These are phyloP conservation scores for Cantharis rustica DNA, from an alignment of 2,888 invertebrate species.

Conservation along the genomic window DNA sequence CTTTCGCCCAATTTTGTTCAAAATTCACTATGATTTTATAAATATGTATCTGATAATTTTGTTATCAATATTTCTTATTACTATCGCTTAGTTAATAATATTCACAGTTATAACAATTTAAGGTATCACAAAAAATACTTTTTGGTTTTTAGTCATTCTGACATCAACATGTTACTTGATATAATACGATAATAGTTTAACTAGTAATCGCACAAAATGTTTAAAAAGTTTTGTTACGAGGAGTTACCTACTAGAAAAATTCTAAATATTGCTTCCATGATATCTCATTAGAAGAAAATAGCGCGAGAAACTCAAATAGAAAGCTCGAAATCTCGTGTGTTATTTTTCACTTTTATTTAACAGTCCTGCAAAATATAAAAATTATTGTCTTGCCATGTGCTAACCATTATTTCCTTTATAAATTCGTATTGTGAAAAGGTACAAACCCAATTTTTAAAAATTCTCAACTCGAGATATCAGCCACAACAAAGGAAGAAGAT, in stretches of 20 bases:
- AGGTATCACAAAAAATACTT: slow-evolving; percentile 55
- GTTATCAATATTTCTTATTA: slow-evolving; percentile 2
- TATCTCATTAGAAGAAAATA: not conserved
- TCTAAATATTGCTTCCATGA: not conserved
- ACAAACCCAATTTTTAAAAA: not conserved
- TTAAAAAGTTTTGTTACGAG: not conserved
- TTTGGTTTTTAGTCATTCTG: slow-evolving; percentile 31
- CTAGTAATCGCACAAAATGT: not conserved
- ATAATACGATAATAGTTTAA: not conserved
- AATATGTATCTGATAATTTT: slow-evolving; percentile 13
- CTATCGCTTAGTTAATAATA: slow-evolving; percentile 15
- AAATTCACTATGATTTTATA: slow-evolving; percentile 14
- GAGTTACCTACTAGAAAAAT: not conserved
- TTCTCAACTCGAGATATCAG: not conserved
- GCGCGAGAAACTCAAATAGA: not conserved
- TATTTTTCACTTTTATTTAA: slow-evolving; percentile 5
- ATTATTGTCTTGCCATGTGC: slow-evolving; percentile 20
- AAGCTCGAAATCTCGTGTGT: slow-evolving; percentile 19
- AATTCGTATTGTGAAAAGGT: not conserved
- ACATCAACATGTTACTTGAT: slow-evolving; percentile 11
- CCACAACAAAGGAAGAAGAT: not conserved
- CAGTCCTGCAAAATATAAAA: slow-evolving; percentile 15
- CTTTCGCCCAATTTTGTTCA: not conserved
- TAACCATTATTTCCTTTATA: not conserved
- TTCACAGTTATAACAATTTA: slow-evolving; percentile 42